Base-by-base conservation (phyloP, 2,797 vertebrate species). In the Cephalopachus bancanus region DNA sequence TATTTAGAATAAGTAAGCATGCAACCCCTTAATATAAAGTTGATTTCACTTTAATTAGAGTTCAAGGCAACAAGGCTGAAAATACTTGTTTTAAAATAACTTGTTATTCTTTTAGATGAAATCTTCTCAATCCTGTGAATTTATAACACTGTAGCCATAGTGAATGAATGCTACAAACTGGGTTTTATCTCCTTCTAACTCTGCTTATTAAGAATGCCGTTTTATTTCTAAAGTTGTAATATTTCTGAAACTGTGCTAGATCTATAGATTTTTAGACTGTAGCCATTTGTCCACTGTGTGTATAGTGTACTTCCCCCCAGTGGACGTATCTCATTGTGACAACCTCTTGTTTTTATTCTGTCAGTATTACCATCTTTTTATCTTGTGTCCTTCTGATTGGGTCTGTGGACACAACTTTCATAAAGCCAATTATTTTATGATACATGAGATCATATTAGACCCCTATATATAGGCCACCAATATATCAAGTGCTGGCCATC, bases 161-260 rank as follows among this genome's bases (percentile, higher is more conserved):
- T 92, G 67, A 98, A 96, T 92, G 93, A 97, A 95, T 97, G 94
- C 64, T 89, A 59, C 37, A 93, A 89, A 96, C 62, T 96, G 81
- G 97, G 93, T 97, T 95, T 92, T 81, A 78, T 98, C 96, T 96
- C 95, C 93, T 98, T 95, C 98, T 97, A 97, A 98, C 90, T 98
- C 96, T 83, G 44, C 44, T 97, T 89, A 97, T 97, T 97, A 98
- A 97, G 97, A 98, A 96, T 97, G 44, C 75, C 96, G 0, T 85
- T 92, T 59, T 67, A 62, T 74, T 89, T 95, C 86, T 97, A 98
- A 92, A 89, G 53, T 26, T 57, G 3, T 71, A 71, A 93, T 84
- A 95, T 81, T 93, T 98, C 97, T 97, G 96, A 91, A 97, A 97
- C 96, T 69, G 10, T 72, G 19, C 90, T 83, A 94, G 80, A 60